Evolutionary conservation across 2,888 invertebrate species (phyloP).

Genomic region (Copidosoma aretas): DNA sequence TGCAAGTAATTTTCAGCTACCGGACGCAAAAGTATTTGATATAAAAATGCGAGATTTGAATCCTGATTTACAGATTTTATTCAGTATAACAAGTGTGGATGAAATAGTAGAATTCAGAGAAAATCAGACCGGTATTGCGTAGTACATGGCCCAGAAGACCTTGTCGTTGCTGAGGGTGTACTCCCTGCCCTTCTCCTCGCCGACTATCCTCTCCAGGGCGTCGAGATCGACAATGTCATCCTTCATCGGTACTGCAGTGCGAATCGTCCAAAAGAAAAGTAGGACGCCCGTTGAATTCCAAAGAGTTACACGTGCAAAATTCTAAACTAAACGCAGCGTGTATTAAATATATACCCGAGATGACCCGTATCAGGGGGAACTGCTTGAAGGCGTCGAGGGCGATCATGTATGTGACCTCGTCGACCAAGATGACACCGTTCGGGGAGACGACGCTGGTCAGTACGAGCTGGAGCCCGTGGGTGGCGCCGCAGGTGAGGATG

Average conservation of each 20-base stretch:
- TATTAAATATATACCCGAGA: conserved; percentile 64
- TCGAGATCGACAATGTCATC: conserved; percentile 65
- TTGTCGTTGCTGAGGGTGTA: conserved; percentile 54
- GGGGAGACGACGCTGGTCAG: conserved; percentile 66
- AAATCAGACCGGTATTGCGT: conserved; percentile 68
- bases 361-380: conserved; percentile 65
- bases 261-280: too few relatives aligned
- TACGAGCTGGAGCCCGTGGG: conserved; percentile 67
- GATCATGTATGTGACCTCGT: conserved; percentile 72
- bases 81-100: too few relatives aligned
- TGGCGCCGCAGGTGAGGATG: conserved; percentile 69
- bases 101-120: too few relatives aligned
- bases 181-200: conserved; percentile 53
- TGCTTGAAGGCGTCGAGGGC: conserved; percentile 66
- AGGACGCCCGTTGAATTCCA: not conserved
- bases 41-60: too few relatives aligned
- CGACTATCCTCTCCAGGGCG: conserved; percentile 62
- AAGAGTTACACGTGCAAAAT: not conserved
- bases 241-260: conserved; percentile 64
- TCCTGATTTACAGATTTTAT: too few relatives aligned
- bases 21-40: too few relatives aligned
- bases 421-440: conserved; percentile 68
- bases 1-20: too few relatives aligned
- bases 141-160: conserved; percentile 67
- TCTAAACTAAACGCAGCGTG: too few relatives aligned